Percentiles rank a stretch among this genome's conserved stretches.
phyloP scores from a whole-genome alignment of 2,888 invertebrate genomes.

The Ennomos erosarius region DNA sequence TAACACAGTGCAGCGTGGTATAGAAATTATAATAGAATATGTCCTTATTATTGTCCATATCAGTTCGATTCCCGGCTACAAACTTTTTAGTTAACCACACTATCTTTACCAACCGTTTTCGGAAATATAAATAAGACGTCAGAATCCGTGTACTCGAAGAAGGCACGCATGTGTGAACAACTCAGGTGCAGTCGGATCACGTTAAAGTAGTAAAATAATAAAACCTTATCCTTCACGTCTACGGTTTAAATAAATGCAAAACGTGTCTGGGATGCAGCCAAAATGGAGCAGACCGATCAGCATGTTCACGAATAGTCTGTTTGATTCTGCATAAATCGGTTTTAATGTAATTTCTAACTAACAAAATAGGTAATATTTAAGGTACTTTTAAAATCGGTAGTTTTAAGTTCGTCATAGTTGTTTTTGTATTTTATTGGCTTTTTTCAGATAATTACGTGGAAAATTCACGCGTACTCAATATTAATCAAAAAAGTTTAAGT shows the following conservation, averaged over 20 bases:
- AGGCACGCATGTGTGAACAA: slow-evolving; percentile 31
- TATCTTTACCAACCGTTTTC: slow-evolving; percentile 3
- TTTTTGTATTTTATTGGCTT: no score
- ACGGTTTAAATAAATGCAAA: slow-evolving; percentile 84
- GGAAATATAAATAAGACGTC: slow-evolving; percentile 19
- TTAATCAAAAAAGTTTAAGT: no score
- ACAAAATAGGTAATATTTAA: no score
- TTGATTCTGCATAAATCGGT: neutral
- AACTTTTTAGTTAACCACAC: neutral
- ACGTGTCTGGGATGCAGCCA: slow-evolving; percentile 83
- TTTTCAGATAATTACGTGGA: no score
- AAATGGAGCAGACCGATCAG: slow-evolving; percentile 52
- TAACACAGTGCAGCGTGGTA: no score
- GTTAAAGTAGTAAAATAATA: slow-evolving; percentile 83
- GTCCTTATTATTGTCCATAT: neutral
- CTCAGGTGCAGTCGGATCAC: slow-evolving; percentile 76
- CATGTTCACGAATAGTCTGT: slow-evolving; percentile 42
- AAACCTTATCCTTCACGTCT: slow-evolving; percentile 82
- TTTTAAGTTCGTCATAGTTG: no score
- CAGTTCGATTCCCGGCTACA: neutral
- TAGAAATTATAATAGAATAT: neutral
- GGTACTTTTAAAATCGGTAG: no score
- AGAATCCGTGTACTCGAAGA: slow-evolving; percentile 21
- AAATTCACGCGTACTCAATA: no score
- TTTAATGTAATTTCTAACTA: no score